These are phyloP conservation scores for Danaus melanippus DNA, from an alignment of 1,140 invertebrate genomes.

Conservation along the genomic window DNA sequence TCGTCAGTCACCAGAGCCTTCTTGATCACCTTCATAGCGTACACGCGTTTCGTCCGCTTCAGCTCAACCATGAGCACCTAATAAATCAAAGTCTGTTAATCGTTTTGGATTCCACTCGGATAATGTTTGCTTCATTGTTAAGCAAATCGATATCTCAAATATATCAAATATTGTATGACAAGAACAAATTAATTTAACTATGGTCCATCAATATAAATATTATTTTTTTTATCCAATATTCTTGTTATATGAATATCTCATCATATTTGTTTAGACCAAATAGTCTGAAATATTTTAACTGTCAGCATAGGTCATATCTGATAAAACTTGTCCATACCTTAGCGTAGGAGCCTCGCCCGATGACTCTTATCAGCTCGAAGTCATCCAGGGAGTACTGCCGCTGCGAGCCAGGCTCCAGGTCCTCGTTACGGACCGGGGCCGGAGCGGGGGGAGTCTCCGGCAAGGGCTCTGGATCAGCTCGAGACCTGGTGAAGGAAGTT, in stretches of 20 bases:
- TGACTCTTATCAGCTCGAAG: conserved; percentile 97
- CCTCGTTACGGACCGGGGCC: conserved; percentile 75
- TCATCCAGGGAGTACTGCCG: conserved; percentile 95
- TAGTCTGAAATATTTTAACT: too few relatives aligned
- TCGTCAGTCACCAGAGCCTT: conserved; percentile 98
- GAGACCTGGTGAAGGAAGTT: conserved; percentile 31
- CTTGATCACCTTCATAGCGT: conserved; percentile 99
- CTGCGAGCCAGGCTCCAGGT: conserved; percentile 81
- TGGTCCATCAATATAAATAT: too few relatives aligned
- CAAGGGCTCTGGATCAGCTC: conserved; percentile 53
- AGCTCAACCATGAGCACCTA: conserved; percentile 98
- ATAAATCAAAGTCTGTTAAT: background rate
- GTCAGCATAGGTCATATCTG: too few relatives aligned
- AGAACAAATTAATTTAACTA: too few relatives aligned
- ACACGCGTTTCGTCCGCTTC: conserved; percentile 94
- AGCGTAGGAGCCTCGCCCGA: conserved; percentile 98
- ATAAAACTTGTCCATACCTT: conserved; percentile 73
- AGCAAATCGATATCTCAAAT: too few relatives aligned
- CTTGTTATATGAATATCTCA: too few relatives aligned
- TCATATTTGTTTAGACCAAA: too few relatives aligned
- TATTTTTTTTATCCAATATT: too few relatives aligned
- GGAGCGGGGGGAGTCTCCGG: conserved; percentile 63
- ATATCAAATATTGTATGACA: too few relatives aligned
- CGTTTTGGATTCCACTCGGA: too few relatives aligned
- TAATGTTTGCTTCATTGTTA: background rate